Conservation (phyloP, 2,888 invertebrate species). For the Machimus atricapillus region DNA sequence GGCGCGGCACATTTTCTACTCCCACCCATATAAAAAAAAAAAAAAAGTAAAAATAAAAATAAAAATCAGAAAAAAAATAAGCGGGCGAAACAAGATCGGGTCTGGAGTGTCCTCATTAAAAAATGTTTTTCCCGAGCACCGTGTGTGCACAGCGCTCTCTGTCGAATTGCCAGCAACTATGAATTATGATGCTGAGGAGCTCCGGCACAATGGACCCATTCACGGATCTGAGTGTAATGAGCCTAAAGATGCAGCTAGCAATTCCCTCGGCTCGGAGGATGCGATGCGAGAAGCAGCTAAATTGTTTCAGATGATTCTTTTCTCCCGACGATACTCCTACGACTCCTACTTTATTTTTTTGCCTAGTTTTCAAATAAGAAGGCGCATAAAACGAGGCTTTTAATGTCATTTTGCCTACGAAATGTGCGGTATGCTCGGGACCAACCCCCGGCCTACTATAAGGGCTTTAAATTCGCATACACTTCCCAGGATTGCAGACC, state of each 20-base stretch:
- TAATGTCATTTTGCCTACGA: background rate
- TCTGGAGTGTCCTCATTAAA: slow-evolving; percentile 34
- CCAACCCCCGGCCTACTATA: background rate
- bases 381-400: slow-evolving; percentile 26
- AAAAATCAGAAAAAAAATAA: background rate
- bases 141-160: background rate
- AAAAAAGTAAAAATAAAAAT: background rate
- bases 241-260: slow-evolving; percentile 24
- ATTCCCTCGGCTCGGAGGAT: background rate
- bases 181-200: background rate
- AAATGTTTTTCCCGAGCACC: slow-evolving; percentile 9
- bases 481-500: background rate
- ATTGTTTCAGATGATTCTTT: slow-evolving; percentile 18
- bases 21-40: background rate
- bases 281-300: background rate
- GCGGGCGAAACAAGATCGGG: background rate
- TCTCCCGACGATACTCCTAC: background rate
- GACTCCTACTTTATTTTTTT: background rate
- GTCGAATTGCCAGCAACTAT: slow-evolving; percentile 33
- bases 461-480: background rate
- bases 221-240: slow-evolving; percentile 20
- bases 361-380: background rate
- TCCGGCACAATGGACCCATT: slow-evolving; percentile 12
- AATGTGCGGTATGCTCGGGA: background rate
- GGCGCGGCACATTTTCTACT: background rate